A percentile compares a stretch with the other conserved stretches of the same genome.
phyloP scores from a whole-genome alignment of 2,113 vertebrate genomes.

The Panthera tigris region DNA sequence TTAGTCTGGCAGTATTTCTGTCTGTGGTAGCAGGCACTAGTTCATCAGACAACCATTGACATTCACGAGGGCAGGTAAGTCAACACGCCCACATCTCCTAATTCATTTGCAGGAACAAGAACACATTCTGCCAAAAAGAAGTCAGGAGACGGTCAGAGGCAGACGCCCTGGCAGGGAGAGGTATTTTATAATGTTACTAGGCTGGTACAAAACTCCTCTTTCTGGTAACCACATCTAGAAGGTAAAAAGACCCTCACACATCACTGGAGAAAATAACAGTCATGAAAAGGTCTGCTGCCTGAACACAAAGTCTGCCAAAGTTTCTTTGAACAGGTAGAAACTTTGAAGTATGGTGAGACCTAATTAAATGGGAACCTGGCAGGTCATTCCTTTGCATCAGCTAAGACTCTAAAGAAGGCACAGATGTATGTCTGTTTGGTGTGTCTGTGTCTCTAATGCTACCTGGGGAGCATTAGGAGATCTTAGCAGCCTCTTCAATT shows the following conservation, averaged over 20 bases:
- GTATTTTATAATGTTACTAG: not conserved
- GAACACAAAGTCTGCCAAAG: not conserved
- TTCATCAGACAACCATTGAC: not conserved
- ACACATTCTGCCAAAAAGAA: not conserved
- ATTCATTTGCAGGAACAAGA: not conserved
- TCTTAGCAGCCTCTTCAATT: not conserved
- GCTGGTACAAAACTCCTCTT: not conserved
- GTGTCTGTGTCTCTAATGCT: not conserved
- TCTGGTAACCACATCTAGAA: not conserved
- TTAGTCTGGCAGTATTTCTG: not conserved
- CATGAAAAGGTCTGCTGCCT: not conserved
- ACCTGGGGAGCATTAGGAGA: not conserved
- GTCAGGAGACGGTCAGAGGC: not conserved
- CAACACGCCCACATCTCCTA: not conserved
- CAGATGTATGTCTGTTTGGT: not conserved
- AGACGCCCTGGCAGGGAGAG: not conserved
- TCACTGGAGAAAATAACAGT: conserved; percentile 8
- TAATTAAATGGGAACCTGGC: not conserved
- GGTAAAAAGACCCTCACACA: not conserved
- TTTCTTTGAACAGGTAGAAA: not conserved
- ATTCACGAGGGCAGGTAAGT: not conserved
- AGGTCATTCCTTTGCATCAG: not conserved
- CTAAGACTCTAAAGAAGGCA: not conserved
- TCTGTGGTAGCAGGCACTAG: not conserved
- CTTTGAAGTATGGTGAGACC: not conserved